Base-by-base conservation (phyloP, 2,113 vertebrate genomes). In the Sisor rabdophorus region DNA sequence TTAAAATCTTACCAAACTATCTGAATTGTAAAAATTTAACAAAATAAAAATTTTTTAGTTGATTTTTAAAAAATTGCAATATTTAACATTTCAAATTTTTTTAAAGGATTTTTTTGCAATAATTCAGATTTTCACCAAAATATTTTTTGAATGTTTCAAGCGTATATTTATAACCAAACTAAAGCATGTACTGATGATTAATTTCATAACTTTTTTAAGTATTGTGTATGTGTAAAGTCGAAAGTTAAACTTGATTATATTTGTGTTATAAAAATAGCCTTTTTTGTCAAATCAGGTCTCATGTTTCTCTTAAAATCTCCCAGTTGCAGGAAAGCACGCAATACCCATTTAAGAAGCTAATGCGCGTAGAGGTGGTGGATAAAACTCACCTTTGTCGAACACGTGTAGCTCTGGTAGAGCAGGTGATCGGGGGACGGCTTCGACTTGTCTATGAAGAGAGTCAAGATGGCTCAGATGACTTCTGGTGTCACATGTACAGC, bases 401-500 rank as follows among this genome's bases (percentile, higher is more conserved):
- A 0, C 93, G 96, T 85, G 96, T 98, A 59, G 97, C 97, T 0
- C 88, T 98, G 79, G 96, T 99, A 72, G 95, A 99, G 61, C 95
- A 94, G 47, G 94, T 99, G 40, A 96, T 96, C 4, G 97, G 97
- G 64, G 97, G 97, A 26, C 91, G 97, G 71, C 85, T 99, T 82
- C 85, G 95, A 54, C 80, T 99, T 77, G 94, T 99, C 15, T 98
- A 99, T 17, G 97, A 99, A 78, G 97, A 98, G 84, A 97, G 95
- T 4, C 93, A 97, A 83, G 96, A 98, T 58, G 94, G 95, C 72
- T 93, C 90, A 0, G 97, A 99, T 59, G 97, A 99, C 88, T 99
- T 99, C 91, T 99, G 97, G 97, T 99, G 97, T 91, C 97, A 99
- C 85, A 98, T 98, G 97, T 94, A 91, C 87, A 98, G 97, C 79